These are phyloP conservation scores for Clupea harengus DNA, from an alignment of 2,113 vertebrate species.

Conservation along the genomic window DNA sequence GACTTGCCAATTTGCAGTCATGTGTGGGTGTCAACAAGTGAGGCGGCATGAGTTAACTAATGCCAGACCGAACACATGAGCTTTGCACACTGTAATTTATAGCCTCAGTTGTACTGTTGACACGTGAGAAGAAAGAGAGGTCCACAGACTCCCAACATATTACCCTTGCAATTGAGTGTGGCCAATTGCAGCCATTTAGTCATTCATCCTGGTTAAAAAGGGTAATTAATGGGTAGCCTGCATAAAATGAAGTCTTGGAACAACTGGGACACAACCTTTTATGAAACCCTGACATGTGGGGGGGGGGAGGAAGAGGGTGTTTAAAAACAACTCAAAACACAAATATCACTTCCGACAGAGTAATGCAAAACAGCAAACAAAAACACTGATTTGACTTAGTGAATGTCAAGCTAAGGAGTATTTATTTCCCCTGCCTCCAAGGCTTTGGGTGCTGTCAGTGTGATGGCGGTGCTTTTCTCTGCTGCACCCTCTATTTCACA, in stretches of 20 bases:
- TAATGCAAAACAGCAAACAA: background rate
- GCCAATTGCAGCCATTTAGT: conserved; percentile 40
- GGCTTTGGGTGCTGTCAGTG: conserved; percentile 2
- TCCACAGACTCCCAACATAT: conserved; percentile 22
- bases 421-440: conserved; percentile 6
- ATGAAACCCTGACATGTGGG: background rate
- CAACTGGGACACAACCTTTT: background rate
- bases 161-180: conserved; percentile 40
- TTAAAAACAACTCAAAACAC: background rate
- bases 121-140: conserved; percentile 15
- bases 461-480: background rate
- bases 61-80: conserved; percentile 15
- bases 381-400: background rate
- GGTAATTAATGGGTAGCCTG: background rate
- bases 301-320: background rate
- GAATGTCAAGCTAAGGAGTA: background rate
- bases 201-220: conserved; percentile 42
- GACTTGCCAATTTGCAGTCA: conserved; percentile 40
- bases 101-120: conserved; percentile 21
- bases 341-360: background rate
- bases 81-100: conserved; percentile 36
- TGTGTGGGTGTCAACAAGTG: conserved; percentile 34
- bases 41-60: conserved; percentile 36
- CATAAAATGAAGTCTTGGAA: background rate
- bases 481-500: conserved; percentile 31